A percentile compares a stretch with the other conserved stretches of the same genome.
Conservation (phyloP, 37 sponge, comb jelly and placozoan species). For the Eunapius fragilis region DNA sequence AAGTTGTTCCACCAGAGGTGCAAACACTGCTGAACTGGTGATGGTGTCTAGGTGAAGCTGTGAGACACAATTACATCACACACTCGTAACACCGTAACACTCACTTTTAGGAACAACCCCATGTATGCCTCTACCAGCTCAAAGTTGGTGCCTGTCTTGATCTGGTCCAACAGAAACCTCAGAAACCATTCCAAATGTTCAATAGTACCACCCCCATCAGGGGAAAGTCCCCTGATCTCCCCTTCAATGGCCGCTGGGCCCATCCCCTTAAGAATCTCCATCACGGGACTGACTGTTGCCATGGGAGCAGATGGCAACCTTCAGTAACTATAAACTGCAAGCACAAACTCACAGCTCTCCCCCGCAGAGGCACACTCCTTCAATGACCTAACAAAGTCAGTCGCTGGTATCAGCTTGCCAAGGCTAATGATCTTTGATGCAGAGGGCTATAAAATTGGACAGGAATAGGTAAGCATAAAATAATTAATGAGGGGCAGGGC, state of each 20-base stretch:
- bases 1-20: constrained; percentile 29
- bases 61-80: no score
- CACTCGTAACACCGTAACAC: no score
- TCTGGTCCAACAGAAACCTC: constrained; percentile 45
- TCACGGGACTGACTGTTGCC: constrained; percentile 21
- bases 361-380: constrained; percentile 2
- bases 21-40: background rate
- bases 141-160: constrained; percentile 63
- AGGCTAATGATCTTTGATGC: constrained; percentile 58
- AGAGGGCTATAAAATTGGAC: constrained; percentile 8
- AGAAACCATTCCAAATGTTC: constrained; percentile 40
- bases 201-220: constrained; percentile 67
- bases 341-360: constrained; percentile 47
- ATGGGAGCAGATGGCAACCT: background rate
- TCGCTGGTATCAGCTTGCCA: constrained; percentile 24
- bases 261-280: constrained; percentile 64
- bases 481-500: background rate
- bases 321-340: background rate
- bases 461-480: no score
- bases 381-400: constrained; percentile 58
- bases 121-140: constrained; percentile 84
- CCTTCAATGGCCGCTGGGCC: constrained; percentile 78
- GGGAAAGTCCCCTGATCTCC: constrained; percentile 74
- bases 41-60: constrained; percentile 53
- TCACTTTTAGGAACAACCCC: constrained; percentile 80